Conservation (phyloP, 2,113 vertebrate genomes). For the Myotis yumanensis region DNA sequence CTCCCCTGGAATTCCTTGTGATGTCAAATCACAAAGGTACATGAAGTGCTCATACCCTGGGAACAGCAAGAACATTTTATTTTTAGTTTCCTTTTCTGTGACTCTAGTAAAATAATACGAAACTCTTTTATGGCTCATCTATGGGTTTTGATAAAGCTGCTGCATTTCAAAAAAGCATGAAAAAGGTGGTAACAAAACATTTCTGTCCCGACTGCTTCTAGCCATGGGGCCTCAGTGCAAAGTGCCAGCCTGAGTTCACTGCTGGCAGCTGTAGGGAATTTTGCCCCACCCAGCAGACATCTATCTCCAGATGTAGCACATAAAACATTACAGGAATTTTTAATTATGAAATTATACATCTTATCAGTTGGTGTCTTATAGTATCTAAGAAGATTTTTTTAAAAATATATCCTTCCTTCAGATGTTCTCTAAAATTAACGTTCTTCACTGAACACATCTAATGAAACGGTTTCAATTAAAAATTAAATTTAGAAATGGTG, state of each 20-base stretch:
- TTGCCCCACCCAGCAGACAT: background rate
- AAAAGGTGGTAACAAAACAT: conserved; percentile 64
- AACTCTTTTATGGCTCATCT: conserved; percentile 66
- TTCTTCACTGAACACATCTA: background rate
- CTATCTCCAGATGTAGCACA: conserved; percentile 8
- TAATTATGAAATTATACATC: background rate
- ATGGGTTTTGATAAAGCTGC: conserved; percentile 68
- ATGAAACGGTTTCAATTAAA: background rate
- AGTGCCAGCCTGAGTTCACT: background rate
- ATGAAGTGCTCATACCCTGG: conserved; percentile 60
- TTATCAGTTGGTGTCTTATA: background rate
- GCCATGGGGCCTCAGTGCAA: background rate
- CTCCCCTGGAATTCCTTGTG: conserved; percentile 76
- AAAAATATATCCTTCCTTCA: background rate
- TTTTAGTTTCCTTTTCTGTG: conserved; percentile 77
- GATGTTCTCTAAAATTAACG: background rate
- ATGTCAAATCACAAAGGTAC: conserved; percentile 78
- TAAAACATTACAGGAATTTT: conserved; percentile 23
- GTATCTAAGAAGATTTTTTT: background rate
- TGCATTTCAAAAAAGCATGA: conserved; percentile 71
- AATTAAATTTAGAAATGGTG: background rate
- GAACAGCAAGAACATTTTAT: conserved; percentile 61
- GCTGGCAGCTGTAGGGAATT: conserved; percentile 9
- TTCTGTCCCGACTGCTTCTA: conserved; percentile 45
- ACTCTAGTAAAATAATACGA: conserved; percentile 74